These are phyloP conservation scores for Sinopyrophorus schimmeli DNA, from an alignment of 2,888 invertebrate genomes.

Conservation along the genomic window DNA sequence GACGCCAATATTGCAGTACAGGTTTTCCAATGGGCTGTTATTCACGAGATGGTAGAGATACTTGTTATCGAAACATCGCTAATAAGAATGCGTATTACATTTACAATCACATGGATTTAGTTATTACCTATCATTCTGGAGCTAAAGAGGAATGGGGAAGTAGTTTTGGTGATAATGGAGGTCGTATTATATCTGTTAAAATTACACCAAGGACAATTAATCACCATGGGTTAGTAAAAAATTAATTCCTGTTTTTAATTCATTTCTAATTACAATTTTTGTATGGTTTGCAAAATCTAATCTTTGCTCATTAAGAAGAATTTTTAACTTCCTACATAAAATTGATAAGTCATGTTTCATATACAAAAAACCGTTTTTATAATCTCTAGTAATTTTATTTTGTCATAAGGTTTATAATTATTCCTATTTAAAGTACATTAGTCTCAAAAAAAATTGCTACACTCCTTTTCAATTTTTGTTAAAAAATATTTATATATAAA, in stretches of 20 bases:
- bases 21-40: slow-evolving; percentile 97
- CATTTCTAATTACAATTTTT: too few species aligned
- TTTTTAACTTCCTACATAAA: too few species aligned
- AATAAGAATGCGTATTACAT: slow-evolving; percentile 81
- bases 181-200: slow-evolving; percentile 84
- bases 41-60: slow-evolving; percentile 45
- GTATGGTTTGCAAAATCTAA: too few species aligned
- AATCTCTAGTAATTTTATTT: too few species aligned
- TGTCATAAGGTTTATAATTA: too few species aligned
- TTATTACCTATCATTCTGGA: slow-evolving; percentile 92
- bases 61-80: slow-evolving; percentile 40
- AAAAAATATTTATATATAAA: too few species aligned
- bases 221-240: slow-evolving; percentile 44
- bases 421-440: too few species aligned
- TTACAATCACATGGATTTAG: slow-evolving; percentile 96
- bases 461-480: too few species aligned
- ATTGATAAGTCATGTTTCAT: too few species aligned
- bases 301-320: too few species aligned
- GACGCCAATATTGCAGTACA: slow-evolving; percentile 83
- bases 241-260: not conserved
- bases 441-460: too few species aligned
- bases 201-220: slow-evolving; percentile 56
- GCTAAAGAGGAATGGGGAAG: slow-evolving; percentile 84
- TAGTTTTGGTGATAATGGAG: slow-evolving; percentile 76
- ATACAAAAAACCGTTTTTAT: too few species aligned